Evolutionary conservation across 2,797 vertebrate genomes (phyloP).

Genomic region (Pteronotus mesoamericanus): DNA sequence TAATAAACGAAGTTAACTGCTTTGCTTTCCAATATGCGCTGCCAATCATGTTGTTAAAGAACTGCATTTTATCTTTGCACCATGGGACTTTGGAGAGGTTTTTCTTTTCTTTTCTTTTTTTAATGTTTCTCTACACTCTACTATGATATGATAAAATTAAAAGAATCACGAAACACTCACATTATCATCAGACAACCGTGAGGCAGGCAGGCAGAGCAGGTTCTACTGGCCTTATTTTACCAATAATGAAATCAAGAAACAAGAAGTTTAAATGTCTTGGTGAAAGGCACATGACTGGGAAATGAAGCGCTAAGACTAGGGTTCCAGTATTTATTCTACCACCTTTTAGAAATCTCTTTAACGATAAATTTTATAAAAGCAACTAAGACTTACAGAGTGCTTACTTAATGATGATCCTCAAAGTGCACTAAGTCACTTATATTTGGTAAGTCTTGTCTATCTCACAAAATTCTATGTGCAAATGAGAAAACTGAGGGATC

Average conservation of each 20-base stretch:
- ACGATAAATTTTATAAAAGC: not conserved
- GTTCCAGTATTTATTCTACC: not conserved
- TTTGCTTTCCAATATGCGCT: not conserved
- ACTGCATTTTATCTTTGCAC: not conserved
- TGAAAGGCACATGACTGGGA: not conserved
- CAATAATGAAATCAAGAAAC: not conserved
- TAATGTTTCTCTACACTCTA: not conserved
- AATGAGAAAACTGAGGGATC: not conserved
- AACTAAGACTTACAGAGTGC: not conserved
- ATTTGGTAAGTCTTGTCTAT: not conserved
- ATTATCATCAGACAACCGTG: not conserved
- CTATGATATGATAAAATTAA: constrained; percentile 14
- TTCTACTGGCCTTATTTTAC: not conserved
- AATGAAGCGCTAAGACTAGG: not conserved
- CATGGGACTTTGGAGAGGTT: not conserved
- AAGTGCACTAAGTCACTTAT: not conserved
- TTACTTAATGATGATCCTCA: not conserved
- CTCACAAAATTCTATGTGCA: not conserved
- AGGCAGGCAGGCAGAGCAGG: not conserved
- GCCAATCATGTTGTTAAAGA: not conserved
- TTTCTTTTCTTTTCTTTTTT: not conserved
- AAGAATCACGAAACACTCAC: not conserved
- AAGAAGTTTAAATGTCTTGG: not conserved
- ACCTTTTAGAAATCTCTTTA: not conserved
- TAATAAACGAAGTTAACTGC: constrained; percentile 7